phyloP scores from a whole-genome alignment of 2,113 vertebrate species.

The Hiodon alosoides region DNA sequence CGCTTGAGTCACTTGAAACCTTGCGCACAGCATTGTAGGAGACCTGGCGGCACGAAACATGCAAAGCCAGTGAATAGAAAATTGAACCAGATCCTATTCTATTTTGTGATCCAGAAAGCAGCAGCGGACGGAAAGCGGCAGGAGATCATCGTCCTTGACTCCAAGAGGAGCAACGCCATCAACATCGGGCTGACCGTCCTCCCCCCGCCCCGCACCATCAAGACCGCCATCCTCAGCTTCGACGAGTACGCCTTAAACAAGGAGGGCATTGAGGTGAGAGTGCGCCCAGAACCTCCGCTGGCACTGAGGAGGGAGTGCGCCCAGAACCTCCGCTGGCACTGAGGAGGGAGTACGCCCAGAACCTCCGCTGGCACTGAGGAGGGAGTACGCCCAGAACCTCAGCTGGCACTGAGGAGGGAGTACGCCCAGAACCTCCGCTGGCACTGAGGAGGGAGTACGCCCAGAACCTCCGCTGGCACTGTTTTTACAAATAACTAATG shows the following conservation, averaged over 20 bases:
- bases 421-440: too few species aligned
- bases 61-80: too few species aligned
- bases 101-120: constrained; percentile 69
- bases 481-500: too few species aligned
- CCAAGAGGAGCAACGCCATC: constrained; percentile 93
- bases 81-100: neutral
- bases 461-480: too few species aligned
- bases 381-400: too few species aligned
- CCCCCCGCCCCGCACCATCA: constrained; percentile 93
- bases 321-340: too few species aligned
- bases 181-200: constrained; percentile 95
- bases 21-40: too few species aligned
- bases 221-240: constrained; percentile 96
- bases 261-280: constrained; percentile 93
- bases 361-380: too few species aligned
- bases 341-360: neutral
- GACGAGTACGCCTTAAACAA: constrained; percentile 98
- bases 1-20: too few species aligned
- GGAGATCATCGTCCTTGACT: constrained; percentile 92
- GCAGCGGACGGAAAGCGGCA: constrained; percentile 93
- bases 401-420: too few species aligned
- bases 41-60: too few species aligned
- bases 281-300: neutral
- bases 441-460: too few species aligned
- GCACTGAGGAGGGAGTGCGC: neutral